phyloP scores from a whole-genome alignment of 1,140 invertebrate genomes.

The Aphaenogaster floridana region DNA sequence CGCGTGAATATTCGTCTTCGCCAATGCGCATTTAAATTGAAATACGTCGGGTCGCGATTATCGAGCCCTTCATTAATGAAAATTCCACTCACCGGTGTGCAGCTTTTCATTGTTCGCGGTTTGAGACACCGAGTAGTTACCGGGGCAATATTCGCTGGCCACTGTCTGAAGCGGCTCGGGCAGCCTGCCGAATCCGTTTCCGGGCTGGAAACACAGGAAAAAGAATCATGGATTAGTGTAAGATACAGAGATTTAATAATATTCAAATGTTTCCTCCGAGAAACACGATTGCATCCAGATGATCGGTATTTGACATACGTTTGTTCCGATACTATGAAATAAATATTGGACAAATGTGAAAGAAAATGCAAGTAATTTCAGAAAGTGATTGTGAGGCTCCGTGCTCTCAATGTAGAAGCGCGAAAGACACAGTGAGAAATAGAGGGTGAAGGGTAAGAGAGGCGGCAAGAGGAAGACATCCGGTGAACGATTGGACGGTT shows the following conservation, averaged over 20 bases:
- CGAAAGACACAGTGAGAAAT: conserved; percentile 71
- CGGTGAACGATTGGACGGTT: conserved; percentile 86
- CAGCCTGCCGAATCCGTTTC: conserved; percentile 76
- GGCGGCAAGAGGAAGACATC: conserved; percentile 78
- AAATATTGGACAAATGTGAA: conserved; percentile 4
- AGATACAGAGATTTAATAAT: background rate
- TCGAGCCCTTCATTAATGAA: background rate
- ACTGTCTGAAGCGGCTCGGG: conserved; percentile 72
- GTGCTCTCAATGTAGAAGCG: conserved; percentile 53
- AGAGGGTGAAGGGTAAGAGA: conserved; percentile 65
- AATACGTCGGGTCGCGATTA: background rate
- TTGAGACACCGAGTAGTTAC: conserved; percentile 67
- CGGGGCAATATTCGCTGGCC: conserved; percentile 64
- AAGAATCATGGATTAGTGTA: background rate
- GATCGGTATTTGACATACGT: background rate
- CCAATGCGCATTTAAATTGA: conserved; percentile 7
- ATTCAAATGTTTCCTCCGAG: background rate
- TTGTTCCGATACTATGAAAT: background rate
- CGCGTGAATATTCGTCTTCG: background rate
- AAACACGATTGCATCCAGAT: background rate
- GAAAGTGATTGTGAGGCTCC: conserved; percentile 48
- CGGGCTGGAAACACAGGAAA: conserved; percentile 72
- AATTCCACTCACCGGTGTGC: conserved; percentile 71
- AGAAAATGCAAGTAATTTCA: conserved; percentile 52
- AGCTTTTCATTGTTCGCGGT: conserved; percentile 65